Conservation (phyloP, 2,797 vertebrate genomes). For the Sebastes dallii region DNA sequence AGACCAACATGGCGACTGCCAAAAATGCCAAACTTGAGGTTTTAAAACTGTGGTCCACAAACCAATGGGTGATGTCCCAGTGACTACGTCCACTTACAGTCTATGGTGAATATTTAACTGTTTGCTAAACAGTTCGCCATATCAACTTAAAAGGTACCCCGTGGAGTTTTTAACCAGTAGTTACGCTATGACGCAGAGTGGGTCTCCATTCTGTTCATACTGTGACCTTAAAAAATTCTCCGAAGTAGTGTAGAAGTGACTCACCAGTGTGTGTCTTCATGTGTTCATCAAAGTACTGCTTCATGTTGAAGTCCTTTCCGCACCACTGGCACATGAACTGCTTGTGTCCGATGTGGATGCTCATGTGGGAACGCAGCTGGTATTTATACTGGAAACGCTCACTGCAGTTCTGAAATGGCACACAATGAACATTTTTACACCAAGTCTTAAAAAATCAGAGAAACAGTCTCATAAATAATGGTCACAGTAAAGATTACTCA, state of each 20-base stretch:
- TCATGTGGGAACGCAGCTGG: conserved; percentile 98
- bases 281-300: conserved; percentile 98
- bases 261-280: conserved; percentile 95
- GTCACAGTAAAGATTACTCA: not conserved
- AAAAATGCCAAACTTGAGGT: no score
- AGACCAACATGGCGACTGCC: no score
- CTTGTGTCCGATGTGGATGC: conserved; percentile 98
- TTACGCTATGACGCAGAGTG: not conserved
- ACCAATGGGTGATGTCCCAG: no score
- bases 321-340: conserved; percentile 99
- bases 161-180: not conserved
- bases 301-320: conserved; percentile 99
- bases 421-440: not conserved
- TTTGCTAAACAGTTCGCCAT: not conserved
- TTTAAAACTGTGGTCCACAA: no score
- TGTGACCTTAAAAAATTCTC: not conserved
- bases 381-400: conserved; percentile 98
- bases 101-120: not conserved
- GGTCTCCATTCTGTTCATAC: not conserved
- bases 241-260: not conserved
- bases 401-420: conserved; percentile 53
- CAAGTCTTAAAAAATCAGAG: not conserved
- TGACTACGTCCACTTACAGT: no score
- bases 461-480: not conserved
- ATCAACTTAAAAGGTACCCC: not conserved